Evolutionary conservation across 2,797 vertebrate genomes (phyloP).

Genomic region (Lepidocolaptes lacrymiger): DNA sequence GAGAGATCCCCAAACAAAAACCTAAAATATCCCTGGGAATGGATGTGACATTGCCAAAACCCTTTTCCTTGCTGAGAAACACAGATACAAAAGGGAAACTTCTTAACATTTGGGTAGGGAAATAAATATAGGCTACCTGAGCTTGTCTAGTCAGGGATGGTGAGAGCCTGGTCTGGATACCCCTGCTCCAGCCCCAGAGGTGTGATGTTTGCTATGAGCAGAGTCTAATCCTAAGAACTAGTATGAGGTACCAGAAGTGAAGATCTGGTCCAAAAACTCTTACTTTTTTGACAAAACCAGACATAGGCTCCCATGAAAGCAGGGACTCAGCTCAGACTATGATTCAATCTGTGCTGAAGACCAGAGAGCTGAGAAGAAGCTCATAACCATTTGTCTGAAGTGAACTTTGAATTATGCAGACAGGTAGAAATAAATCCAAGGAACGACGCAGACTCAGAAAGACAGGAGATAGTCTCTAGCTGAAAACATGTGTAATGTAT

Average conservation of each 20-base stretch:
- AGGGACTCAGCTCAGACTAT: background rate
- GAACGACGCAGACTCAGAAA: background rate
- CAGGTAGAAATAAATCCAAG: background rate
- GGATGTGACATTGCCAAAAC: background rate
- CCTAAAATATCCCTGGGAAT: background rate
- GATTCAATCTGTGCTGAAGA: background rate
- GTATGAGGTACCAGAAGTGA: background rate
- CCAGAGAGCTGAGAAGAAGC: rapidly evolving
- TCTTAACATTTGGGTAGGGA: background rate
- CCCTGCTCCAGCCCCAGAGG: rapidly evolving
- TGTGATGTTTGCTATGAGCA: background rate
- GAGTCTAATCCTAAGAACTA: background rate
- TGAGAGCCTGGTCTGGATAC: background rate
- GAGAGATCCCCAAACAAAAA: background rate
- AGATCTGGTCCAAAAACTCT: background rate
- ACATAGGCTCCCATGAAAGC: background rate
- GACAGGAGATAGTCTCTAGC: background rate
- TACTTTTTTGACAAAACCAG: background rate
- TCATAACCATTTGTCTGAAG: background rate
- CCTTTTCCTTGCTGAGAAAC: background rate
- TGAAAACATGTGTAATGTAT: background rate
- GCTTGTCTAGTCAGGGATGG: background rate
- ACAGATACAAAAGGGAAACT: background rate
- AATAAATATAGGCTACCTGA: background rate
- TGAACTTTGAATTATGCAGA: background rate